Evolutionary conservation across 2,113 vertebrate species (phyloP), one percentile per base, ranked within the genome.

Genomic region (Lampris megalopsis): DNA sequence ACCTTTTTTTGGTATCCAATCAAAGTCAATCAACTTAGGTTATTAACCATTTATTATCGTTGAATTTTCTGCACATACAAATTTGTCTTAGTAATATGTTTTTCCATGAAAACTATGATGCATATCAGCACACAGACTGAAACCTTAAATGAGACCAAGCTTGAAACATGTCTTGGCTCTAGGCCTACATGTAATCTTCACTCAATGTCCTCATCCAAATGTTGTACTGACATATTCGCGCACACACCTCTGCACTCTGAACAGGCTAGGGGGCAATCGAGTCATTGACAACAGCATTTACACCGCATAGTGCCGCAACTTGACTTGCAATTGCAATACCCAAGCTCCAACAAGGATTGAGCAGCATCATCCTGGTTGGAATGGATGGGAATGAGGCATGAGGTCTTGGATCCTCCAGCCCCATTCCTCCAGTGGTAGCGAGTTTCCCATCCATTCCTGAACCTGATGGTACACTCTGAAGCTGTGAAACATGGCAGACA

Each of bases 361-460:
- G 59, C 10, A 62, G 59, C 59, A 62, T 40, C 40, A 40, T 62
- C 41, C 49, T 50, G 49, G 49, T 50, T 11, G 49, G 49, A 50
- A 50, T 50, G 43, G 43, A 6, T 45, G 41, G 42, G 61, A 63
- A 24, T 63, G 13, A 63, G 61, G 61, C 61, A 63, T 35, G 59
- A 24, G 37, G 59, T 43, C 40, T 62, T 62, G n/a, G 41, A 63
- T 63, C 42, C 60, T 62, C 60, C 41, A 42, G 41, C 11, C 60
- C 60, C 60, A 62, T 43, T 62, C 10, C 40, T 62, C 6, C 13
- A 1, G n/a, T 47, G 7, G 43, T 63, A 35, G 61, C 13, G 7
- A 45, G 5, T 63, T 63, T 63, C 13, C 61, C 42, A 63, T 63
- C 61, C 61, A 63, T 63, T 63, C 61, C 61, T 63, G 61, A 47